Conservation (phyloP, 2,797 vertebrate species). For the Enteromius argenteus region DNA sequence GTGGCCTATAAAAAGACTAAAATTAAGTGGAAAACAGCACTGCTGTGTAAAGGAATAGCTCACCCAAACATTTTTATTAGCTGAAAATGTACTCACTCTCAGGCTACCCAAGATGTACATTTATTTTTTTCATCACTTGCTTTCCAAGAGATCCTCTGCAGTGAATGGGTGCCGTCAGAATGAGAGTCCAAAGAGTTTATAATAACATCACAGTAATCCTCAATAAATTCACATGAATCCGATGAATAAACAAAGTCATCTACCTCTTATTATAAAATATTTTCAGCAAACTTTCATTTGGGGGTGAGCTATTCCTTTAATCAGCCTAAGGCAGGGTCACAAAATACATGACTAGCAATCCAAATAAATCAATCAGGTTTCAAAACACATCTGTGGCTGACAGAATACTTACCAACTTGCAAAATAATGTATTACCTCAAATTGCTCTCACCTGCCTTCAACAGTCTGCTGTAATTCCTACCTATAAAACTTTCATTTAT, state of each 20-base stretch:
- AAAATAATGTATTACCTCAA: background rate
- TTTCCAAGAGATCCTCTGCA: background rate
- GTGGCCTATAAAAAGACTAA: background rate
- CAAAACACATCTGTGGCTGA: background rate
- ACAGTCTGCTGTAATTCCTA: slow-evolving; percentile 3
- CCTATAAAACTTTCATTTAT: slow-evolving; percentile 31
- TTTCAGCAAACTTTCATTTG: background rate
- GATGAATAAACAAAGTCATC: background rate
- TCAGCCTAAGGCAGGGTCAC: slow-evolving; percentile 8
- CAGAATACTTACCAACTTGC: background rate
- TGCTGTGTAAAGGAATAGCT: background rate
- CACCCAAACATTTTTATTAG: background rate
- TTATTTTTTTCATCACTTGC: background rate
- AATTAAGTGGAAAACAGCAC: background rate
- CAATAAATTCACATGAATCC: background rate
- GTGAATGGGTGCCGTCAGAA: background rate
- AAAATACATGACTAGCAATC: background rate
- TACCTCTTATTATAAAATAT: background rate
- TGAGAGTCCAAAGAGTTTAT: background rate
- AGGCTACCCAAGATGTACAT: background rate
- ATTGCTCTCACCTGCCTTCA: background rate
- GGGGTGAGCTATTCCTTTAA: background rate
- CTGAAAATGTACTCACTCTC: background rate
- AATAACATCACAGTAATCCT: background rate
- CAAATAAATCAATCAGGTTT: background rate